Evolutionary conservation across 1,140 invertebrate genomes (phyloP).

Genomic region (Maniola jurtina): DNA sequence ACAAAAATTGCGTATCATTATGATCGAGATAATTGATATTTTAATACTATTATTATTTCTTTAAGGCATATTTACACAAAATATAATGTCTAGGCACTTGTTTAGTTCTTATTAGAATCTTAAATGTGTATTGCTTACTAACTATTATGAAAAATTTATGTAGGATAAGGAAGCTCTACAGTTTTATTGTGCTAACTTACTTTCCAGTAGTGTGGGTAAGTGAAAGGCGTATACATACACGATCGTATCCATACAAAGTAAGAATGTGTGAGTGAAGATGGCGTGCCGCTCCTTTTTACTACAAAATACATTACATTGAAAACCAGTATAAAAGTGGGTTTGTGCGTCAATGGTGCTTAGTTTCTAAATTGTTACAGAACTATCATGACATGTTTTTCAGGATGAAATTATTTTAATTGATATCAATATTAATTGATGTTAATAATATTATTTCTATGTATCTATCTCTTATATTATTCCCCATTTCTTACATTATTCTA

Average conservation of each 20-base stretch:
- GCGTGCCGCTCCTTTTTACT: constrained; percentile 54
- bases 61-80: no score
- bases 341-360: constrained; percentile 48
- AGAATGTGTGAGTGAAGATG: constrained; percentile 54
- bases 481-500: no score
- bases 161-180: constrained; percentile 17
- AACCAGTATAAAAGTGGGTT: constrained; percentile 69
- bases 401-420: background rate
- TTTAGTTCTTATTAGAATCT: no score
- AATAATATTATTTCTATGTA: no score
- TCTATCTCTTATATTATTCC: no score
- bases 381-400: constrained; percentile 55
- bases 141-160: background rate
- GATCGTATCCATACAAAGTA: constrained; percentile 36
- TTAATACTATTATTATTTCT: no score
- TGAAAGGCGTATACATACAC: constrained; percentile 66
- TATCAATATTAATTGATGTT: background rate
- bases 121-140: no score
- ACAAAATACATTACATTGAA: constrained; percentile 46
- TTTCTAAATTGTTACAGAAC: constrained; percentile 50
- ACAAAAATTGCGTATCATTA: no score
- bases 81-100: no score
- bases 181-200: constrained; percentile 31
- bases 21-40: no score
- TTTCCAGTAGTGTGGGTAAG: constrained; percentile 43